phyloP scores from a whole-genome alignment of 2,797 vertebrate species.

The Mus minutoides region DNA sequence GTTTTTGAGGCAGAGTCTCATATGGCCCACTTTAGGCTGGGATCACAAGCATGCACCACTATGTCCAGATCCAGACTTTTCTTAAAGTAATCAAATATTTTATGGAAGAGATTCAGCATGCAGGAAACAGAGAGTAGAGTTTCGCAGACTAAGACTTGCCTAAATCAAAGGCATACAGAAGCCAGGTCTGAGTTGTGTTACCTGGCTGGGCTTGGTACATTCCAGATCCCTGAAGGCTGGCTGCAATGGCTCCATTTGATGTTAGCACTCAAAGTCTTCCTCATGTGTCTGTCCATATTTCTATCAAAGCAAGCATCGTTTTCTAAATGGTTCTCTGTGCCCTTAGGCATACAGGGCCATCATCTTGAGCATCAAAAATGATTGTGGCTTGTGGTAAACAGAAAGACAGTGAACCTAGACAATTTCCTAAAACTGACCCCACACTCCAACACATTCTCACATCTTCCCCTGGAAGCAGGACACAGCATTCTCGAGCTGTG shows the following conservation, averaged over 20 bases:
- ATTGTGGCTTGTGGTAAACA: neutral
- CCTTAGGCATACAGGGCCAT: neutral
- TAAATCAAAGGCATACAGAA: neutral
- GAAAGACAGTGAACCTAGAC: neutral
- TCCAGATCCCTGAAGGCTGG: neutral
- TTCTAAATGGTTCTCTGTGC: neutral
- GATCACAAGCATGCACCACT: neutral
- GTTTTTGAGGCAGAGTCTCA: neutral
- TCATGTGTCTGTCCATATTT: accelerated
- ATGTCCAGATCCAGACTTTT: neutral
- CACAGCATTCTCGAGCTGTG: neutral
- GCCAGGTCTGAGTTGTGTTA: neutral
- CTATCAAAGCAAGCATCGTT: neutral
- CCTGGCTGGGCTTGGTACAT: accelerated
- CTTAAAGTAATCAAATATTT: neutral
- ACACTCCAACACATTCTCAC: neutral
- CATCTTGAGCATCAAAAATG: neutral
- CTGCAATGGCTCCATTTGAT: too few relatives aligned
- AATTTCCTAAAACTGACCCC: neutral
- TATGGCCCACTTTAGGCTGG: neutral
- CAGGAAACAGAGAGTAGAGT: neutral
- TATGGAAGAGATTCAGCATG: neutral
- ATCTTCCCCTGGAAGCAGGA: neutral
- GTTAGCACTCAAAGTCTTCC: too few relatives aligned
- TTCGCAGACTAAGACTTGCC: neutral